Evolutionary conservation across 2,113 vertebrate species (phyloP).

Genomic region (Trematomus loennbergii): DNA sequence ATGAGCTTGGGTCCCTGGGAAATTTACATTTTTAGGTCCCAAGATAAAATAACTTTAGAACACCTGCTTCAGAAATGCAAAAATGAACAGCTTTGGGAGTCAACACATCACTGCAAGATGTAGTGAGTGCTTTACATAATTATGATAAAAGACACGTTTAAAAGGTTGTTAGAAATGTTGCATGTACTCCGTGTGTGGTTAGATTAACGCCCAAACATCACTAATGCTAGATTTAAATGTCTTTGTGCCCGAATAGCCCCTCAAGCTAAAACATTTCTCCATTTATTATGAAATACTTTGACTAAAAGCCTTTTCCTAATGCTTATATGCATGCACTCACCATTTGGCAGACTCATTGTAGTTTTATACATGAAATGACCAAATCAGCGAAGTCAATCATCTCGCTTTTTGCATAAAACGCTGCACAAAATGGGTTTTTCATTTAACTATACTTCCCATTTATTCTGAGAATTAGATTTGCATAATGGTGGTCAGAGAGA

Average conservation of each 20-base stretch:
- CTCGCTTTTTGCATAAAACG: constrained; percentile 37
- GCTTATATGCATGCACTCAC: constrained; percentile 4
- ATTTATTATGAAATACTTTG: neutral
- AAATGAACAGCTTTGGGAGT: neutral
- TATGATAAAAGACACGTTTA: neutral
- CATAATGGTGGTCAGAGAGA: constrained; percentile 25
- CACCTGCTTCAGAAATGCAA: neutral
- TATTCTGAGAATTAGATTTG: constrained; percentile 35
- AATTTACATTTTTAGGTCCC: neutral
- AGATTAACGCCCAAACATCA: neutral
- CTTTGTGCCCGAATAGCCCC: neutral
- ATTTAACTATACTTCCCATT: constrained; percentile 47
- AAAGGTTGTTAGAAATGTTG: neutral
- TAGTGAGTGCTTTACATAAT: neutral
- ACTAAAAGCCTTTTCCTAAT: constrained; percentile 53
- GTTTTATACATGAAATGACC: constrained; percentile 35
- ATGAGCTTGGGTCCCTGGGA: neutral
- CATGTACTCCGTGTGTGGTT: neutral
- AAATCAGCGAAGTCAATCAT: constrained; percentile 38
- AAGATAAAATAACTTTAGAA: neutral
- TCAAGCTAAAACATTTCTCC: constrained; percentile 8
- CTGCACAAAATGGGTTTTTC: constrained; percentile 44
- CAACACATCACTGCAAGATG: neutral
- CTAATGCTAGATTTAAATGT: neutral
- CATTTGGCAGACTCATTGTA: constrained; percentile 19